phyloP scores from a whole-genome alignment of 2,113 vertebrate genomes.

The Orthonyx spaldingii region DNA sequence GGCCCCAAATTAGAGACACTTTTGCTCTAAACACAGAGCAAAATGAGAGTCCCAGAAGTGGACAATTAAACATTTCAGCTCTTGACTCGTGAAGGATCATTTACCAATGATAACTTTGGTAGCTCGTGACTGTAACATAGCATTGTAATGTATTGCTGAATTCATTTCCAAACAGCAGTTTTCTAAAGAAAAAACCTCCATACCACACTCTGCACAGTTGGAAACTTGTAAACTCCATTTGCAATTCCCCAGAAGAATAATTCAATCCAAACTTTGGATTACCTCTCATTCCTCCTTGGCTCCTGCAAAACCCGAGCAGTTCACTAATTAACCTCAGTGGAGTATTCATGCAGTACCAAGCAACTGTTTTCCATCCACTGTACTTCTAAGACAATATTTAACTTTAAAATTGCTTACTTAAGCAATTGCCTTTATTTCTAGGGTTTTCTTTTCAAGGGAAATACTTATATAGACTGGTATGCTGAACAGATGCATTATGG shows the following conservation, averaged over 20 bases:
- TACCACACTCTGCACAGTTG: neutral
- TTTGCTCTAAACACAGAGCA: neutral
- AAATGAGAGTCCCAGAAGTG: neutral
- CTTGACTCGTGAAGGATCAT: neutral
- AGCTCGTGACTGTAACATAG: neutral
- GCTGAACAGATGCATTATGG: neutral
- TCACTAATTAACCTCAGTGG: slow-evolving; percentile 16
- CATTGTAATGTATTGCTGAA: neutral
- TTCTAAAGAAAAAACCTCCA: neutral
- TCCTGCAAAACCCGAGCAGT: neutral
- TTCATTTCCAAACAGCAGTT: neutral
- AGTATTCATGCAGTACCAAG: neutral
- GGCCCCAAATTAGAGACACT: neutral
- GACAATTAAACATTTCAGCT: neutral
- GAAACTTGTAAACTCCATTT: slow-evolving; percentile 15
- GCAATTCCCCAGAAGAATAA: slow-evolving; percentile 16
- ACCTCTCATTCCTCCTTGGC: slow-evolving; percentile 9
- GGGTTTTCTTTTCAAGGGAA: neutral
- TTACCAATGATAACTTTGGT: neutral
- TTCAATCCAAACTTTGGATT: slow-evolving; percentile 19
- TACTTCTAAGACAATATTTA: neutral
- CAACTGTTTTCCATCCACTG: slow-evolving; percentile 26
- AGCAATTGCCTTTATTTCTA: slow-evolving; percentile 8
- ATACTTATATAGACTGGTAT: neutral
- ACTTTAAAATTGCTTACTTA: neutral